Evolutionary conservation across 1,140 invertebrate genomes (phyloP).

Genomic region (Apis cerana): DNA sequence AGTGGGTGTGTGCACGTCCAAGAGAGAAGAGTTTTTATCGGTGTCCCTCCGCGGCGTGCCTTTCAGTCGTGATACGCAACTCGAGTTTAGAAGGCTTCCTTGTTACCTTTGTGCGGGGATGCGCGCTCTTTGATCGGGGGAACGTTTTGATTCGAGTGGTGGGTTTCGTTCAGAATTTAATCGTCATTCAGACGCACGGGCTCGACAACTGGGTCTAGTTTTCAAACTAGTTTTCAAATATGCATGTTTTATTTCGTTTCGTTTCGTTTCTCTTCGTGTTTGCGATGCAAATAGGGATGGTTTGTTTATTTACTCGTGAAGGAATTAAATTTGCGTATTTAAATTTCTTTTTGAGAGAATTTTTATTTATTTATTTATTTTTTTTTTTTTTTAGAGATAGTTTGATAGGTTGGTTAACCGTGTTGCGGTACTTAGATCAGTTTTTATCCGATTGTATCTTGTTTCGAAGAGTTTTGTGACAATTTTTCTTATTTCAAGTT

Average conservation of each 20-base stretch:
- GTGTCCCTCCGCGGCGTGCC: constrained; percentile 19
- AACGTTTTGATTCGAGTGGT: constrained; percentile 33
- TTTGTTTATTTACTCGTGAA: background rate
- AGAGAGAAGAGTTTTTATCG: constrained; percentile 49
- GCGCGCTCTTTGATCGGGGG: constrained; percentile 29
- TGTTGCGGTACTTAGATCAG: background rate
- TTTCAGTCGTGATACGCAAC: constrained; percentile 12
- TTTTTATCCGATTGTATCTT: background rate
- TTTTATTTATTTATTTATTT: background rate
- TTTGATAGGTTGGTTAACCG: background rate
- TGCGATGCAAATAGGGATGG: background rate
- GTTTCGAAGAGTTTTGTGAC: too few species aligned
- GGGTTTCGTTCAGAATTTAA: constrained; percentile 21
- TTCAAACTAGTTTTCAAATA: background rate
- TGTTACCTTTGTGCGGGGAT: constrained; percentile 22
- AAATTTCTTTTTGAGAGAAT: background rate
- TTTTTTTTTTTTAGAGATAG: background rate
- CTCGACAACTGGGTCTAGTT: too few species aligned
- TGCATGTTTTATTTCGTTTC: background rate
- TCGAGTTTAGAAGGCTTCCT: constrained; percentile 49
- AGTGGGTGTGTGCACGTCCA: constrained; percentile 18
- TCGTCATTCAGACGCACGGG: background rate
- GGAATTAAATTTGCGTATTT: background rate
- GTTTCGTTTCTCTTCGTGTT: background rate
- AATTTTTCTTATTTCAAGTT: background rate